Percentiles rank a stretch among this genome's conserved stretches.
phyloP scores from a whole-genome alignment of 2,888 invertebrate species.

The Hemithea aestivaria region DNA sequence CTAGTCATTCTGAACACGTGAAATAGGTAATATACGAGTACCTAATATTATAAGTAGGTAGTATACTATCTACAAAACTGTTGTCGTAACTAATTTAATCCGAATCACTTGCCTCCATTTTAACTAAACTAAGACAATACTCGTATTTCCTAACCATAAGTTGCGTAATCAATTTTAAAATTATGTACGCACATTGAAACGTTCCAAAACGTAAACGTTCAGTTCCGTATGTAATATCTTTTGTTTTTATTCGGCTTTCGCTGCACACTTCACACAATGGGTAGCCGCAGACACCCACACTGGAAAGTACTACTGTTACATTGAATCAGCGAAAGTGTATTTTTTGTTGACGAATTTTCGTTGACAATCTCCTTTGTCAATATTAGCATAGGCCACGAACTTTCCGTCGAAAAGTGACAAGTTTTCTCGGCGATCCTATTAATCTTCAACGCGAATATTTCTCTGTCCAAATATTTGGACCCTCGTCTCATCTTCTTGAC shows the following conservation, averaged over 20 bases:
- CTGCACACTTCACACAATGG: slow-evolving; percentile 60
- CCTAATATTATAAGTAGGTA: no score
- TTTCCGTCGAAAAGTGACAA: slow-evolving; percentile 3
- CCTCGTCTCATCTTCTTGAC: no score
- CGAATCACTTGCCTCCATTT: no score
- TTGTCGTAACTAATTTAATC: slow-evolving; percentile 51
- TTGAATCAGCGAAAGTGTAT: slow-evolving; percentile 58
- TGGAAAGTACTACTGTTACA: slow-evolving; percentile 60
- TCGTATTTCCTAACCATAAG: no score
- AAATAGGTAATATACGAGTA: no score
- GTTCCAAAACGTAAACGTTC: slow-evolving; percentile 22
- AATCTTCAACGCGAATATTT: slow-evolving; percentile 16
- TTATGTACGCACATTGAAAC: slow-evolving; percentile 11
- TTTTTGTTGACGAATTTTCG: slow-evolving; percentile 53
- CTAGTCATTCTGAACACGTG: no score
- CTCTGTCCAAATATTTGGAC: slow-evolving; percentile 22
- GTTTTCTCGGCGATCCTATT: slow-evolving; percentile 13
- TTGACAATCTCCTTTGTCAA: slow-evolving; percentile 40
- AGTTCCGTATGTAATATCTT: slow-evolving; percentile 45
- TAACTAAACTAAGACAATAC: no score
- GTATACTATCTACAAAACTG: no score
- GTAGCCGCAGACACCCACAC: slow-evolving; percentile 54
- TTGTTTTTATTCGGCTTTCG: slow-evolving; percentile 67
- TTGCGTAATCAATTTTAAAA: slow-evolving; percentile 1
- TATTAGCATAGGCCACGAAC: slow-evolving; percentile 38